Base-by-base conservation (phyloP, 2,113 vertebrate species). In the Saguinus midas region DNA sequence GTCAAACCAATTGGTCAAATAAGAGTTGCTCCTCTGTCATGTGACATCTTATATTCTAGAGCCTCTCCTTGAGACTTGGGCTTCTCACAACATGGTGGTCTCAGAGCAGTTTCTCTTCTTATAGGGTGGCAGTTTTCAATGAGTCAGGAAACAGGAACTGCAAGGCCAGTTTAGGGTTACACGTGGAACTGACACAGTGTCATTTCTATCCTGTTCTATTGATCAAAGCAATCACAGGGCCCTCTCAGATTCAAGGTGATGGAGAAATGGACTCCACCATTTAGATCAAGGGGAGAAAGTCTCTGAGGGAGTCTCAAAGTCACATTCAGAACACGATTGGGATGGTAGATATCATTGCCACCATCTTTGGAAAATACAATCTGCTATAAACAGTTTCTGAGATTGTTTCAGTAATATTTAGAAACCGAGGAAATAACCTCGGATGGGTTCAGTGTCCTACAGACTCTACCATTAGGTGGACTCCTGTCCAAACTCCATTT, bases 331-430 rank as follows among this genome's bases (percentile, higher is more conserved):
- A 80, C 35, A 90, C 82, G 43, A 37, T 40, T 55, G 25, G 80
- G 52, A 89, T 96, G 18, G 52, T 50, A 85, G 70, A 43, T 40
- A 81, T n/a, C 48, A 43, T 29, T 57, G 57, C 76, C 81, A 57
- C 12, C 52, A 72, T 27, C 79, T 88, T 89, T 95, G 79, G 57
- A 93, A 94, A 95, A 76, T 78, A 45, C 52, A 50, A 50, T 82
- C 32, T 90, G 37, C 73, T 66, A 86, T 45, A 88, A 50, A 64
- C 64, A 68, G 70, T 96, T 89, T 75, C 86, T 91, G n/a, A 95
- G 78, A 48, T 84, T 66, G n/a, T 64, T 52, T 90, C 57, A 87
- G 66, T 78, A 43, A 20, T 90, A 70, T 29, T 87, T 9, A 52
- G 78, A 61, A 83, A 75, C 14, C 73, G 40, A 87, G 48, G 48